Base-by-base conservation (phyloP, 2,113 vertebrate species). In the Perognathus longimembris region DNA sequence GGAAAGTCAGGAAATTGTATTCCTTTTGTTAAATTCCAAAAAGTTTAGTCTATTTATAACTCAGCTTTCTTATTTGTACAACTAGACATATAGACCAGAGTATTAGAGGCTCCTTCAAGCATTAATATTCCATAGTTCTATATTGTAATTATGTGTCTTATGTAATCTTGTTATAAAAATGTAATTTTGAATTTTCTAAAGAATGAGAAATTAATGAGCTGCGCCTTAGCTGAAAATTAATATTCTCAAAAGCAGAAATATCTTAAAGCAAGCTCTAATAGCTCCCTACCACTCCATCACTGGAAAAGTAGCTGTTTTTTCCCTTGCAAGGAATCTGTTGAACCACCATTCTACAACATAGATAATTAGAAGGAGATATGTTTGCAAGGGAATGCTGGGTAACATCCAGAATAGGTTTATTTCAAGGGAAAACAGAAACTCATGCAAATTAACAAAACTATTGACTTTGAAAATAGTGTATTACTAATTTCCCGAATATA, bases 401-500 rank as follows among this genome's bases (percentile, higher is more conserved):
- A 80, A 63, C 70, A 76, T 92, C 89, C 94, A 92, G 87, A 28
- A 71, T 85, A 76, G 93, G 77, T 95, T 95, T 93, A 86, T 96
- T 97, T 74, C 95, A 85, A 85, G 66, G n/a, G 45, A 92, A 97
- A 94, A 92, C 63, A 96, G 92, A 97, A 94, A 91, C 36, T 88
- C 61, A 61, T 90, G 79, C 92, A 96, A 94, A 96, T 96, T 89
- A 96, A 91, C 6, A 80, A 95, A 84, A 87, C 50, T 73, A 64
- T 87, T 95, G 92, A 94, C 90, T 96, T 95, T 85, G 92, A 95
- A 94, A 96, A 96, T 85, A 77, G 90, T 36, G 61, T 91, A 90
- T 94, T 91, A 91, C 93, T 91, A 21, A 95, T 92, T 63, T 0
- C 18, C 78, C 94, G 89, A 96, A 87, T 85, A 91, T 7, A 66